Conservation (phyloP, 2,797 vertebrate species). For the Sebastes itinus region DNA sequence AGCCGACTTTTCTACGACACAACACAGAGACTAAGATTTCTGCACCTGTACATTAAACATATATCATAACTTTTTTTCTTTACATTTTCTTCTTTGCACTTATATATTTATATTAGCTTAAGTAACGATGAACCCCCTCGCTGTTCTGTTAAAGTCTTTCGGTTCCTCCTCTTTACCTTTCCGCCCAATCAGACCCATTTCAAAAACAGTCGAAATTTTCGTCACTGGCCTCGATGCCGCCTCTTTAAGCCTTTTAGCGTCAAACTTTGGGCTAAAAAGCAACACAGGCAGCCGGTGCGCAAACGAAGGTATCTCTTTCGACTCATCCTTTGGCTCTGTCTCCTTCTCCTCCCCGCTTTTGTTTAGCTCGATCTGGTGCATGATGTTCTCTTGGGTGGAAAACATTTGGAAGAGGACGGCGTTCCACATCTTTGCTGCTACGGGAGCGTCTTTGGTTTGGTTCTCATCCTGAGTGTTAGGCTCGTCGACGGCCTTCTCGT, state of each 20-base stretch:
- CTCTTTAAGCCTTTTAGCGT: constrained; percentile 92
- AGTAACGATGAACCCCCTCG: constrained; percentile 84
- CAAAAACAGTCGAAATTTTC: constrained; percentile 81
- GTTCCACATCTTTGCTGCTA: constrained; percentile 91
- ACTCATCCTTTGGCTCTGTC: constrained; percentile 3
- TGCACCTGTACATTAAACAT: constrained; percentile 71
- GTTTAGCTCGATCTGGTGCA: constrained; percentile 81
- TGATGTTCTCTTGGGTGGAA: constrained; percentile 81
- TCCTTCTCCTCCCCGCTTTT: constrained; percentile 64
- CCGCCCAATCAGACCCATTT: constrained; percentile 83
- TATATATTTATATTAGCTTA: constrained; percentile 55
- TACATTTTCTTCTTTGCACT: constrained; percentile 27
- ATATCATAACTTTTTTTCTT: constrained; percentile 2
- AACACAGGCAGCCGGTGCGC: constrained; percentile 87
- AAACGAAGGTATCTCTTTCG: constrained; percentile 73
- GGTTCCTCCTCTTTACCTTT: constrained; percentile 82
- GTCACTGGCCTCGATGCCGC: constrained; percentile 86
- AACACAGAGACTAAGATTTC: constrained; percentile 54
- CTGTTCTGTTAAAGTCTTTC: constrained; percentile 92
- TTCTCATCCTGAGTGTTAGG: background rate
- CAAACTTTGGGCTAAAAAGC: constrained; percentile 90
- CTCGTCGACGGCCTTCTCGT: constrained; percentile 27
- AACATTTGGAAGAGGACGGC: constrained; percentile 92
- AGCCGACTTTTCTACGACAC: constrained; percentile 30
- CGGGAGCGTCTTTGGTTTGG: constrained; percentile 66